phyloP scores from a whole-genome alignment of 1,140 invertebrate genomes.

The Phymorhynchus buccinoides region DNA sequence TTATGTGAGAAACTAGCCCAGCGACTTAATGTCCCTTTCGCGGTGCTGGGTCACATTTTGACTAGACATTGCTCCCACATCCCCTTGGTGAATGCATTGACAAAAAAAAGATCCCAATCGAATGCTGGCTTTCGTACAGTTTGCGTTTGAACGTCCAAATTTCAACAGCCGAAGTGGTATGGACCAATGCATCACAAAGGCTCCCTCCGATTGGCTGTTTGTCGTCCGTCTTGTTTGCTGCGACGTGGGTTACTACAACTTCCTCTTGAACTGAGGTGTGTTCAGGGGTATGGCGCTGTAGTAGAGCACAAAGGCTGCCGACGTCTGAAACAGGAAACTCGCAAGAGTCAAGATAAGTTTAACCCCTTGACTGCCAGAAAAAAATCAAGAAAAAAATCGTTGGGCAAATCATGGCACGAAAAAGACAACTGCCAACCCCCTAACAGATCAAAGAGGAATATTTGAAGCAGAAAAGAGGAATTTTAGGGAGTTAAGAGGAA shows the following conservation, averaged over 20 bases:
- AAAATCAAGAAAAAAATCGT: too few species aligned
- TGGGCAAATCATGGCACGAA: too few species aligned
- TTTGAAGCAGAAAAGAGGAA: too few species aligned
- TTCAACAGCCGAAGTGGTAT: neutral
- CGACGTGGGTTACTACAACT: too few species aligned
- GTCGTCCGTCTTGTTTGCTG: neutral
- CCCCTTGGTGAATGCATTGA: neutral
- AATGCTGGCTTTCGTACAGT: too few species aligned
- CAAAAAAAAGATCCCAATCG: neutral
- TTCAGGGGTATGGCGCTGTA: conserved; percentile 62
- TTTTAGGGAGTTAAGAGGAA: too few species aligned
- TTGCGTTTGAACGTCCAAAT: neutral
- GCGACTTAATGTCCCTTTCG: too few species aligned
- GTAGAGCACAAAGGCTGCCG: conserved; percentile 64
- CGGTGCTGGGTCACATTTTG: too few species aligned
- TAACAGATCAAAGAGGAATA: too few species aligned
- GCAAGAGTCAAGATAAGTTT: neutral
- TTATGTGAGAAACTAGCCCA: too few species aligned
- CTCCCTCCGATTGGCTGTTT: neutral
- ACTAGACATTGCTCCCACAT: neutral
- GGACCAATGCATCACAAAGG: neutral
- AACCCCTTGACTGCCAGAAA: too few species aligned
- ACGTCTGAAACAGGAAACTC: conserved; percentile 55
- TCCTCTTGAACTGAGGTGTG: conserved; percentile 54
- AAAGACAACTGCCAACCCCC: too few species aligned